A percentile compares a stretch with the other conserved stretches of the same genome.
phyloP scores from a whole-genome alignment of 30 jellyfish, hydroid and myxozoan species.

The Aurelia aurita complex sp. Pacific region DNA sequence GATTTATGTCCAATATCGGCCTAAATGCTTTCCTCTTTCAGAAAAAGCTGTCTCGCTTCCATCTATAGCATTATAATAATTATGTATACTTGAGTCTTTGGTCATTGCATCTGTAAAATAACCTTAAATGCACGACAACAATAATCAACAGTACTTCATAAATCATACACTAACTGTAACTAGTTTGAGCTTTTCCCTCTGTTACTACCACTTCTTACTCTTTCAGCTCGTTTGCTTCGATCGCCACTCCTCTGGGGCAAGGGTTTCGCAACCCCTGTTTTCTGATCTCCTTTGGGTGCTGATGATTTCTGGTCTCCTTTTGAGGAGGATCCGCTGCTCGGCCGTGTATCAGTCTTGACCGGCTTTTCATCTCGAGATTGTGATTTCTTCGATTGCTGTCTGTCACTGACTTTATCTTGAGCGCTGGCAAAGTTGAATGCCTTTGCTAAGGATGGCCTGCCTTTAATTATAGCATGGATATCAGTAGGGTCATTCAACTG shows the following conservation, averaged over 20 bases:
- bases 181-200: constrained; percentile 19
- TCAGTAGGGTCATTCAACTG: constrained; percentile 67
- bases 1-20: background rate
- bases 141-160: constrained; percentile 9
- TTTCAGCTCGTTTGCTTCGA: constrained; percentile 32
- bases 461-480: constrained; percentile 41
- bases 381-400: constrained; percentile 18
- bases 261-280: constrained; percentile 11
- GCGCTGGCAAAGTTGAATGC: constrained; percentile 42
- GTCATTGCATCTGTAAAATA: constrained; percentile 20
- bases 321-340: constrained; percentile 1
- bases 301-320: constrained; percentile 35
- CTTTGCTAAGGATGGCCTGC: constrained; percentile 66
- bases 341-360: constrained; percentile 6
- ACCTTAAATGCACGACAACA: constrained; percentile 28
- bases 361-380: constrained; percentile 31
- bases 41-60: too few species aligned
- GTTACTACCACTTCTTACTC: constrained; percentile 2
- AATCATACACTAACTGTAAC: background rate
- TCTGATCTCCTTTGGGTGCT: constrained; percentile 43
- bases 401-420: constrained; percentile 30
- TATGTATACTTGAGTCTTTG: constrained; percentile 14
- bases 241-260: constrained; percentile 24
- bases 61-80: too few species aligned
- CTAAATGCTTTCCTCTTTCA: background rate